Evolutionary conservation across 1,140 invertebrate species (phyloP), one percentile per base, ranked within the genome.

Genomic region (Psilanteris sp.): DNA sequence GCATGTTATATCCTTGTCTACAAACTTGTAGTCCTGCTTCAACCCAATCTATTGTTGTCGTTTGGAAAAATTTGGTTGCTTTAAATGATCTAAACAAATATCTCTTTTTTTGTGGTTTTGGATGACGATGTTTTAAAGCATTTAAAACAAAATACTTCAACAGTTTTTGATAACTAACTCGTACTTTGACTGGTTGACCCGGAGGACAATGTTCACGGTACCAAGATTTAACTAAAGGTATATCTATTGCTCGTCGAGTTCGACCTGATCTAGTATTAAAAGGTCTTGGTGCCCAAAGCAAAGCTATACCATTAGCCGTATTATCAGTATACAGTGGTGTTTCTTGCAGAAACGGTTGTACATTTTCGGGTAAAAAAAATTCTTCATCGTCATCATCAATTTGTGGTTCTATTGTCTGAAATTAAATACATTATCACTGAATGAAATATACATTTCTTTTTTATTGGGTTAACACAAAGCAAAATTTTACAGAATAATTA

Each of bases 61-160:
- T 97, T 92, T 99, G 98, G 91, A 99, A 99, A 89, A 99, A 99
- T 88, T 99, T 99, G 0, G 98, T 99, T 0, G 97, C 95, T 89
- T 99, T 99, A 89, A 99, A 99, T 0, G 98, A 99, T 9, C 98
- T 92, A 91, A 99, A 99, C 8, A 99, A 89, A 82, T 98, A 98
- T 43, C 98, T 92, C 84, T 99, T 99, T 89, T 99, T 99, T 82
- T 99, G 98, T 10, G 98, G 95, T 86, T 99, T 99, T 0, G 98
- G 98, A 20, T 96, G 95, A 61, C 96, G 91, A 87, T 99, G 98
- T 87, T 99, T 98, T 6, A 99, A 85, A 0, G 97, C 96, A 90
- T 99, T 99, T 1, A 99, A 89, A 0, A 99, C 98, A 85, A 95
- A 99, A 85, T 99, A 99, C 84, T 99, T 99, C 4, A 99, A 89